Base-by-base conservation (phyloP, 2,888 invertebrate genomes). In the Rhorus exstirpatorius region DNA sequence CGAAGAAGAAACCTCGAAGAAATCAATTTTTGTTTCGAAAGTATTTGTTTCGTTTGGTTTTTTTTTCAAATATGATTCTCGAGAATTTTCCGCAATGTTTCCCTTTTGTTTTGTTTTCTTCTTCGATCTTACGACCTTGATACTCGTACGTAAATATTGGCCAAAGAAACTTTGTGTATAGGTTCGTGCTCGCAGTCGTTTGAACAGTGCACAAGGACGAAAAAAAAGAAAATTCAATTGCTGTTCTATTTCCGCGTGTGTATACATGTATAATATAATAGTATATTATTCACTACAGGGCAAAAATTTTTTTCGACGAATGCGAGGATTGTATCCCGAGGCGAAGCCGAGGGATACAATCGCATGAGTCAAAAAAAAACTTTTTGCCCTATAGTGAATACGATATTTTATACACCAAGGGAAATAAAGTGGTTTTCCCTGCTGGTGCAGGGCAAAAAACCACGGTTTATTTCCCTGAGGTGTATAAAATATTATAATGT, bases 31-130 rank as follows among this genome's bases (percentile, higher is more conserved):
- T 72, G 74, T 77, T 67, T 84, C 78, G 84, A 80, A 86, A 83
- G 74, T 85, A 83, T n/a, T n/a, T n/a, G n/a, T n/a, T n/a, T n/a
- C n/a, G n/a, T 87, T 83, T 85, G 86, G 81, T 60, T 60, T 14
- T 41, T 53, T 17, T 17, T 31, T 19, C n/a, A 14, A n/a, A 31
- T 58, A 41, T 17, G 35, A 35, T 14, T 21, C 61, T 38, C 31
- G 58, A 61, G 21, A 31, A 0, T 14, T 72, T 31, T 24, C 35
- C 14, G 3, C 14, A 24, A 10, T 17, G 49, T 63, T 51, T 41
- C 38, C 10, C 26, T 24, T n/a, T 31, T 71, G 8, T 55, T 60
- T 41, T 41, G 17, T 17, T 14, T 53, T 55, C 1, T 53, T 31
- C 10, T 65, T 35, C 53, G 65, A 44, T 53, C 19, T 55, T 65